phyloP scores from a whole-genome alignment of 2,888 invertebrate genomes.

The Diarsia rubi region DNA sequence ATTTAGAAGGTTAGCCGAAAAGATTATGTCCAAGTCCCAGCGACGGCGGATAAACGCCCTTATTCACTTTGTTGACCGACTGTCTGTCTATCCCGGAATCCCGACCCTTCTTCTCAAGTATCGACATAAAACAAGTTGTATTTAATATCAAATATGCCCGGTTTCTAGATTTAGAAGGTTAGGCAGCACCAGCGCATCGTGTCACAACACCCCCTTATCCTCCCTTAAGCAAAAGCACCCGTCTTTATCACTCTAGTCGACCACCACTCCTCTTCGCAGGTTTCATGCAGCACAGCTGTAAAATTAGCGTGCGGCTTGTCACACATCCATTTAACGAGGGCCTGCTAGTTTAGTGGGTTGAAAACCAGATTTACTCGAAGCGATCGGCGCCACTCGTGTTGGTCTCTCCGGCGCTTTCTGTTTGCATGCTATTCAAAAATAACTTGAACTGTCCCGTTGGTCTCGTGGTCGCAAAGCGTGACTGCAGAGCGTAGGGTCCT shows the following conservation, averaged over 20 bases:
- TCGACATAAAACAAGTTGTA: neutral
- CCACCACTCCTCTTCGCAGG: neutral
- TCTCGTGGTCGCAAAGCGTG: too few species aligned
- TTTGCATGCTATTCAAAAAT: neutral
- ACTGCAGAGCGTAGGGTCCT: too few species aligned
- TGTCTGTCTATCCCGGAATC: neutral
- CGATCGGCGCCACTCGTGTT: neutral
- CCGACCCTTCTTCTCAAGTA: neutral
- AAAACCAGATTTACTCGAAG: neutral
- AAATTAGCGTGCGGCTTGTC: neutral
- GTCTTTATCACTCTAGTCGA: neutral
- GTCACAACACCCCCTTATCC: neutral
- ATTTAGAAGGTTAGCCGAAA: neutral
- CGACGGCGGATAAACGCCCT: neutral
- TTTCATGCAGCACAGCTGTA: neutral
- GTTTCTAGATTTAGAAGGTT: neutral
- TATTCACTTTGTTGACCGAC: neutral
- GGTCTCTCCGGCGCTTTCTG: neutral
- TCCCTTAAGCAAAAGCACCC: neutral
- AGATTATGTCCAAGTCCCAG: neutral
- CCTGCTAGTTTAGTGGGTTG: neutral
- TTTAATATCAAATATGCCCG: neutral
- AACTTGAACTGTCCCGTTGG: too few species aligned
- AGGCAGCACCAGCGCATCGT: neutral
- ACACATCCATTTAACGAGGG: neutral